Base-by-base conservation (phyloP, 2,113 vertebrate genomes). In the Alces alces region DNA sequence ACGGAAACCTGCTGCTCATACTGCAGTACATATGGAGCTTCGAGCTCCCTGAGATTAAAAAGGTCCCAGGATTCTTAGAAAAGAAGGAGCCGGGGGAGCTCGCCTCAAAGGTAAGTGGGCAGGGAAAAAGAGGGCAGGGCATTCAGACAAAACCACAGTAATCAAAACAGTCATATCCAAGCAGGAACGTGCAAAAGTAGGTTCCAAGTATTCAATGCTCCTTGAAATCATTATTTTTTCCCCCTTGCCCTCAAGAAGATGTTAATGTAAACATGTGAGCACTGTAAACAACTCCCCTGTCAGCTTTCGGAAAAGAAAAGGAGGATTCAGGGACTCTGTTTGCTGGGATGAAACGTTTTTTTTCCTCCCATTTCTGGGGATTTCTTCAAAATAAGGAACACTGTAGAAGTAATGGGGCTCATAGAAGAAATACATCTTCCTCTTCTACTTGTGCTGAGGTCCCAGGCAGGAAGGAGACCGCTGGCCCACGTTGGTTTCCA, bases 1-100 rank as follows among this genome's bases (percentile, higher is more conserved):
- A 99, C 55, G 99, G 99, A 61, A 99, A 99, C 98, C 98, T 99
- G 70, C 93, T 99, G 82, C 98, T 99, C 47, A 98, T 99, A 0
- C 98, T 99, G 96, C 99, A 99, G 97, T 99, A 99, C 97, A 99
- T 99, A 95, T 99, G 99, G 99, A 99, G 99, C 92, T 99, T 99
- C 95, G 98, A 99, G 36, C 98, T 98, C 50, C 92, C 99, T 2
- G 64, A 98, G 2, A 99, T 99, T 97, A 98, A 98, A 97, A 89
- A 98, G 4, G 98, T 99, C 36, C 97, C 99, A 0, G 99, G 99
- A 8, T 99, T 99, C 97, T 99, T 99, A 93, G 98, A 99, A 96
- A 98, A 99, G 96, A 99, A 99, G 95, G 76, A 98, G 0, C 99
- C 99, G 88, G 99, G 98, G 45, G 99, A 99, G 70, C 98, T 99